Percentiles rank a stretch among this genome's conserved stretches.
Conservation (phyloP, 2,888 invertebrate genomes). For the Bugula neritina region DNA sequence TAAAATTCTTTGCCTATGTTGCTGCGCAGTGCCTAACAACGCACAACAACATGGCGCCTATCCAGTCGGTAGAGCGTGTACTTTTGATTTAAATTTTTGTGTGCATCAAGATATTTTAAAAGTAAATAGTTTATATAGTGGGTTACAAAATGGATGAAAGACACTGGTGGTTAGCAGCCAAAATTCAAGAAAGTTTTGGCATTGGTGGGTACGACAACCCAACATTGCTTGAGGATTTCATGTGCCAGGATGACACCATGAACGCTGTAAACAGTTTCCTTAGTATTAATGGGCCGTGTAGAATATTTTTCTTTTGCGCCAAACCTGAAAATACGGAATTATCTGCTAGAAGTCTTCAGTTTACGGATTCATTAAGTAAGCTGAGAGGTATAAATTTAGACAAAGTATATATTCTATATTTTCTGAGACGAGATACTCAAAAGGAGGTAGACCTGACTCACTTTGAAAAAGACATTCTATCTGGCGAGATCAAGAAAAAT, state of each 20-base stretch:
- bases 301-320: conserved; percentile 49
- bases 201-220: conserved; percentile 50
- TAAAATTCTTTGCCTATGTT: too few species aligned
- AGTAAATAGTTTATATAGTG: too few species aligned
- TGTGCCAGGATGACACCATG: conserved; percentile 46
- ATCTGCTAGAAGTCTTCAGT: conserved; percentile 41
- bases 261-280: conserved; percentile 49
- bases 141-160: conserved; percentile 54
- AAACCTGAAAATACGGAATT: conserved; percentile 38
- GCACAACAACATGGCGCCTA: conserved; percentile 24
- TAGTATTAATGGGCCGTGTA: conserved; percentile 44
- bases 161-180: conserved; percentile 54
- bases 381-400: conserved; percentile 45
- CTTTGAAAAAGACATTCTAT: conserved; percentile 49
- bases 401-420: conserved; percentile 45
- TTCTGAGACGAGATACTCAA: conserved; percentile 44
- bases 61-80: background rate
- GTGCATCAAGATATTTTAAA: too few species aligned
- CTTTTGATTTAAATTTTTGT: background rate
- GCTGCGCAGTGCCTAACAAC: conserved; percentile 27
- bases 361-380: conserved; percentile 44
- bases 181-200: conserved; percentile 52
- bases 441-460: conserved; percentile 46
- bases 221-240: conserved; percentile 48
- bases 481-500: conserved; percentile 52